These are phyloP conservation scores for Naja naja DNA, from an alignment of 2,113 vertebrate genomes.

Conservation along the genomic window DNA sequence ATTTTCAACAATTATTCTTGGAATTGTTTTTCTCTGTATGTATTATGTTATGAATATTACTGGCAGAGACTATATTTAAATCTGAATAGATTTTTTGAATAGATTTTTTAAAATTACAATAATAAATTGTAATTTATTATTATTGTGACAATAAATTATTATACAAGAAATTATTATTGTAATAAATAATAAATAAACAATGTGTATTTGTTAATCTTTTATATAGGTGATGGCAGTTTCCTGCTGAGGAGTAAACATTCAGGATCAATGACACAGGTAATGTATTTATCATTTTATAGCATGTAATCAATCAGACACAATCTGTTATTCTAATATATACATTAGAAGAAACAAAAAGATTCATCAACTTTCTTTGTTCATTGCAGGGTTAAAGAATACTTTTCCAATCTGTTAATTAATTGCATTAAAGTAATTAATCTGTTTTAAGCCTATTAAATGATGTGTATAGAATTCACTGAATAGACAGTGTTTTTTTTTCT, in stretches of 20 bases:
- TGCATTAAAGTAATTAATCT: conserved; percentile 4
- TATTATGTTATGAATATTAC: not conserved
- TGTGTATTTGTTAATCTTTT: not conserved
- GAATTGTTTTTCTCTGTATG: not conserved
- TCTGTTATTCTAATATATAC: not conserved
- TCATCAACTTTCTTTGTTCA: not conserved
- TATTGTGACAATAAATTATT: too few species aligned
- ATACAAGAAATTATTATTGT: too few species aligned
- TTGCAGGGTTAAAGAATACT: not conserved
- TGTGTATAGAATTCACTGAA: not conserved
- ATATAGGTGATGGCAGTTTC: conserved; percentile 46
- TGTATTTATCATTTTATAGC: not conserved
- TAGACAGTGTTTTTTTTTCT: not conserved
- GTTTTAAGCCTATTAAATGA: conserved; percentile 1
- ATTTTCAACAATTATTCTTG: conserved; percentile 3
- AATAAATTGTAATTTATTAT: too few species aligned
- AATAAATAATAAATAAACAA: too few species aligned
- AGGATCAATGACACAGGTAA: conserved; percentile 74
- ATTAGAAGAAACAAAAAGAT: not conserved
- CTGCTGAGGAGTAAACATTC: conserved; percentile 59
- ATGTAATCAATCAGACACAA: not conserved
- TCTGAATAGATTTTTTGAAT: too few species aligned
- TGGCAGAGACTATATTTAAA: not conserved
- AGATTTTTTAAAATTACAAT: not conserved
- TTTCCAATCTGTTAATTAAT: not conserved